Evolutionary conservation across 2,888 invertebrate species (phyloP).

Genomic region (Chrysina gloriosa): DNA sequence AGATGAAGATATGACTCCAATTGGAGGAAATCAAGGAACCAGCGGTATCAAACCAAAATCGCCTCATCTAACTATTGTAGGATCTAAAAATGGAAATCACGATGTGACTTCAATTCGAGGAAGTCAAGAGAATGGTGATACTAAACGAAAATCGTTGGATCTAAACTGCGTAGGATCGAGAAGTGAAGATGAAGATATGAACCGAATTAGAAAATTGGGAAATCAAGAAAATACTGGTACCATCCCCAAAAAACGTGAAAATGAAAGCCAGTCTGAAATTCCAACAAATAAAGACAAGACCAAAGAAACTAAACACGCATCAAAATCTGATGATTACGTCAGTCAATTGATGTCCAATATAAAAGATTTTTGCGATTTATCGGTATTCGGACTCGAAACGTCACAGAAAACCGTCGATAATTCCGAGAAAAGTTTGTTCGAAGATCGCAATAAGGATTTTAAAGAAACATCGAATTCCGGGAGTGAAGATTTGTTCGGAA

Average conservation of each 20-base stretch:
- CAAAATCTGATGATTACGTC: slow-evolving; percentile 6
- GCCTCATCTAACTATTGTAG: too few species aligned
- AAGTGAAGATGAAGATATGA: too few species aligned
- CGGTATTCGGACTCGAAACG: slow-evolving; percentile 46
- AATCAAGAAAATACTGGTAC: neutral
- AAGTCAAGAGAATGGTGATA: neutral
- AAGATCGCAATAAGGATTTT: neutral
- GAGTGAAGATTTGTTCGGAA: slow-evolving; percentile 34
- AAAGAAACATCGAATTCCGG: slow-evolving; percentile 6
- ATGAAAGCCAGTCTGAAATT: too few species aligned
- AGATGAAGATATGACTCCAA: too few species aligned
- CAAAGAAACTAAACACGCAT: neutral
- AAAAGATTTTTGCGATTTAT: slow-evolving; percentile 50
- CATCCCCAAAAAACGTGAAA: neutral
- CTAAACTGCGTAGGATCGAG: slow-evolving; percentile 8
- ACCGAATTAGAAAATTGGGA: too few species aligned
- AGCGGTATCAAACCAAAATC: neutral
- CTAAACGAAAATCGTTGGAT: slow-evolving; percentile 29
- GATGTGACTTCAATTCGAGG: too few species aligned
- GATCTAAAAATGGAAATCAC: too few species aligned
- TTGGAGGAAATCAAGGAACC: neutral
- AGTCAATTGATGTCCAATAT: slow-evolving; percentile 40
- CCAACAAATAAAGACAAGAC: neutral
- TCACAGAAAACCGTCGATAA: slow-evolving; percentile 3
- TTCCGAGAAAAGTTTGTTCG: slow-evolving; percentile 3